Evolutionary conservation across 1,140 invertebrate genomes (phyloP).

Genomic region (Drosophila rhopaloa): DNA sequence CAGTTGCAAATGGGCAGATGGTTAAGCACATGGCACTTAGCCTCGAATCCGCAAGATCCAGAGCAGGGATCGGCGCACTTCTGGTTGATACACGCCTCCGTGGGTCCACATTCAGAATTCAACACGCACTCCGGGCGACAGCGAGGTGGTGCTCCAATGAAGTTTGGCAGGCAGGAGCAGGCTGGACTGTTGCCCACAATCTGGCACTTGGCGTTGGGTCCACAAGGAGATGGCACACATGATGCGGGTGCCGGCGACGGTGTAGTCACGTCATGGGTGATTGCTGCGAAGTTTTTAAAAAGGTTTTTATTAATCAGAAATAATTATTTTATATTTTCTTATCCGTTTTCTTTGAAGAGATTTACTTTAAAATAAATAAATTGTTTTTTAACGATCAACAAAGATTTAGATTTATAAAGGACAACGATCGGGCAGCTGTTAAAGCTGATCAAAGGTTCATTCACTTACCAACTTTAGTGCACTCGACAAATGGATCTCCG

Average conservation of each 20-base stretch:
- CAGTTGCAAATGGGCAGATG: constrained; percentile 90
- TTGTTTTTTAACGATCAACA: too few species aligned
- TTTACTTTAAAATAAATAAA: too few species aligned
- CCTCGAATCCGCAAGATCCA: constrained; percentile 90
- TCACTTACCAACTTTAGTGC: constrained; percentile 85
- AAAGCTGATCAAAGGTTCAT: not conserved
- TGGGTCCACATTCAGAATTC: constrained; percentile 90
- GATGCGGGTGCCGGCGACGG: constrained; percentile 87
- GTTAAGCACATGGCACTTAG: constrained; percentile 89
- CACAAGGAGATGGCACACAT: constrained; percentile 92
- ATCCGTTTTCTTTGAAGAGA: too few species aligned
- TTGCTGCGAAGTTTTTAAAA: constrained; percentile 29
- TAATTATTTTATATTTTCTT: not conserved
- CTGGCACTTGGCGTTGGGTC: constrained; percentile 92
- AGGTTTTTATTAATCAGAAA: not conserved
- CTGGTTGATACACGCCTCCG: constrained; percentile 89
- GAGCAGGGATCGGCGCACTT: constrained; percentile 92
- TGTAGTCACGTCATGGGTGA: constrained; percentile 68
- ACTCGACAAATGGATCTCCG: constrained; percentile 88
- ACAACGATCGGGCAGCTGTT: too few species aligned
- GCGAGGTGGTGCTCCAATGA: constrained; percentile 90
- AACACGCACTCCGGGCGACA: constrained; percentile 92
- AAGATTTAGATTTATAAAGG: too few species aligned
- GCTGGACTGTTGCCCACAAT: constrained; percentile 89
- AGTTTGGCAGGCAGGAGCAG: constrained; percentile 91